Conservation (phyloP, 2,113 vertebrate species). For the Pseudolaguvia tuberculata region DNA sequence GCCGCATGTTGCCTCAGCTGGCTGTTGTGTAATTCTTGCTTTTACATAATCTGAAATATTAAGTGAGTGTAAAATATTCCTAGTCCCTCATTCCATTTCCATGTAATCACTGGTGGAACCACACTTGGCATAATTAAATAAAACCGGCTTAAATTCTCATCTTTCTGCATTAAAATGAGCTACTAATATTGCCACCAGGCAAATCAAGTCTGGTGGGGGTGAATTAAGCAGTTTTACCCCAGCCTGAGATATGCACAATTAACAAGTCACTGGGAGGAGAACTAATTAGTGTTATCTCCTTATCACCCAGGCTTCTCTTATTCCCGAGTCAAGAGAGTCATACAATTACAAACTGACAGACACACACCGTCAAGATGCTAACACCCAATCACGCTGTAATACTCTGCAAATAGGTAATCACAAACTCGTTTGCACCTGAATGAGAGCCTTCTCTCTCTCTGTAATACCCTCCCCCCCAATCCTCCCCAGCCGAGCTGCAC, state of each 20-base stretch:
- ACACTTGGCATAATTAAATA: slow-evolving; percentile 69
- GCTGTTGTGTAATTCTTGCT: not conserved
- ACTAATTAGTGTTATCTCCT: slow-evolving; percentile 78
- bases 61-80: slow-evolving; percentile 25
- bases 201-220: slow-evolving; percentile 46
- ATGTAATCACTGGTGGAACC: slow-evolving; percentile 39
- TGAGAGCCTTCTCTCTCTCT: slow-evolving; percentile 57
- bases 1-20: not conserved
- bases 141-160: slow-evolving; percentile 53
- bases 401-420: slow-evolving; percentile 70
- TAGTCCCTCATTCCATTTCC: slow-evolving; percentile 19
- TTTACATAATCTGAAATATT: slow-evolving; percentile 22
- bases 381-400: slow-evolving; percentile 53
- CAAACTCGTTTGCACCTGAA: slow-evolving; percentile 72
- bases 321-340: slow-evolving; percentile 64
- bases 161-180: slow-evolving; percentile 60
- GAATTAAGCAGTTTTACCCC: slow-evolving; percentile 56
- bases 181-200: slow-evolving; percentile 67
- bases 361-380: slow-evolving; percentile 30
- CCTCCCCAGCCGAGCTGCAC: slow-evolving; percentile 2
- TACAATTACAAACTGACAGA: slow-evolving; percentile 47
- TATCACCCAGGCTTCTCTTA: slow-evolving; percentile 61
- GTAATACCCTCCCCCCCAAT: slow-evolving; percentile 41
- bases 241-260: slow-evolving; percentile 69
- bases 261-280: slow-evolving; percentile 76